These are phyloP conservation scores for Coregonus ussuriensis DNA, from an alignment of 2,797 vertebrate genomes.

Conservation along the genomic window DNA sequence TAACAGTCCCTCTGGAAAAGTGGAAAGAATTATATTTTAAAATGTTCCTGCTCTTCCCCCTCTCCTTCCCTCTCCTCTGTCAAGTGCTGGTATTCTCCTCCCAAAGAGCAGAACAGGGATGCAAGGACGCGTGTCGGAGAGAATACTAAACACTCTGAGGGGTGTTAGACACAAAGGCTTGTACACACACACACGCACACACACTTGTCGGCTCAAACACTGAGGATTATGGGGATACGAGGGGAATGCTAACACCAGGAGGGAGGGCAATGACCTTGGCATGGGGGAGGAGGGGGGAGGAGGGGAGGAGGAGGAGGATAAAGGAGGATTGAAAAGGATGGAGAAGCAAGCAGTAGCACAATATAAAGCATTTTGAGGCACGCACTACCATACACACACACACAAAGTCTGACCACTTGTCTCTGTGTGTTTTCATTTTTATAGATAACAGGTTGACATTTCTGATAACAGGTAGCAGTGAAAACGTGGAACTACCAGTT, in stretches of 20 bases:
- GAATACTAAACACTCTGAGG: constrained; percentile 77
- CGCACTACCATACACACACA: no score
- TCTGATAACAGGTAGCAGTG: no score
- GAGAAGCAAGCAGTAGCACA: no score
- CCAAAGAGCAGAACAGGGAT: constrained; percentile 62
- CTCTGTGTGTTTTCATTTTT: no score
- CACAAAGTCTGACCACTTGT: no score
- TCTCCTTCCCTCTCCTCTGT: constrained; percentile 20
- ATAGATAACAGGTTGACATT: no score
- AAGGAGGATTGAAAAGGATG: no score
- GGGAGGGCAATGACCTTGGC: constrained; percentile 71
- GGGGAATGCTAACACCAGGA: constrained; percentile 72
- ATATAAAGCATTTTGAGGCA: no score
- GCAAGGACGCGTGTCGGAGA: constrained; percentile 69
- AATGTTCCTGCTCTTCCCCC: no score
- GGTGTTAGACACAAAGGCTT: constrained; percentile 71
- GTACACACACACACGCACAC: constrained; percentile 24
- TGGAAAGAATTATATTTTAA: not conserved
- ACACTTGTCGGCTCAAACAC: constrained; percentile 62
- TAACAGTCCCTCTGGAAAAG: not conserved
- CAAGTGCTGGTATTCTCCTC: constrained; percentile 54
- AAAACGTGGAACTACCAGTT: no score
- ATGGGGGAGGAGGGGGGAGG: constrained; percentile 22
- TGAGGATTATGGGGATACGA: constrained; percentile 72
- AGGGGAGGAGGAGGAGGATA: no score